Evolutionary conservation across 2,797 vertebrate species (phyloP).

Genomic region (Esox lucius): DNA sequence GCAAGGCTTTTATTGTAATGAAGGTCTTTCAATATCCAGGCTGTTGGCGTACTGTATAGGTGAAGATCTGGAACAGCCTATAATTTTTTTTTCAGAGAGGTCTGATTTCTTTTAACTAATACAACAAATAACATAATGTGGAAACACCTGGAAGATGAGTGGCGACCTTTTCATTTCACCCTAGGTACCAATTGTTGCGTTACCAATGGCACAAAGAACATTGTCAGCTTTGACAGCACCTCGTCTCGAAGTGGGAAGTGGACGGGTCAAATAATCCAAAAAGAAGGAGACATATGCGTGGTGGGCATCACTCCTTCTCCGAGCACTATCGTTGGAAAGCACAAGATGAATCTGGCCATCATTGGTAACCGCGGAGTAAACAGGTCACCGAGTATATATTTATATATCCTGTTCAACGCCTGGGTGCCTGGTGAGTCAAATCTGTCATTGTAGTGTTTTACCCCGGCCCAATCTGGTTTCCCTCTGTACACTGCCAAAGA

Average conservation of each 20-base stretch:
- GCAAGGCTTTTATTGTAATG: no score
- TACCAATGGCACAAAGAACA: slow-evolving; percentile 77
- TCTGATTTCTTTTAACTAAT: no score
- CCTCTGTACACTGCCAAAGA: background rate
- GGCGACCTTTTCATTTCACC: background rate
- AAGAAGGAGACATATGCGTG: slow-evolving; percentile 30
- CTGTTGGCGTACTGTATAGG: no score
- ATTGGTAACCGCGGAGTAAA: slow-evolving; percentile 57
- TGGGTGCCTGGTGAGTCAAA: slow-evolving; percentile 80
- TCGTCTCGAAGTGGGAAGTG: slow-evolving; percentile 56
- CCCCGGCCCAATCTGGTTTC: no score
- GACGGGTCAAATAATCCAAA: slow-evolving; percentile 66
- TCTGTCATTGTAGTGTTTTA: no score
- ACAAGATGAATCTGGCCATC: slow-evolving; percentile 77
- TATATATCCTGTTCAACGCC: slow-evolving; percentile 90
- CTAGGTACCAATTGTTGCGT: slow-evolving; percentile 78
- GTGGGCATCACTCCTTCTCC: slow-evolving; percentile 78
- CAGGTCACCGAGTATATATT: slow-evolving; percentile 70
- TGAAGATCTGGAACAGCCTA: no score
- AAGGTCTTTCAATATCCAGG: no score
- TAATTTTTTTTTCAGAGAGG: no score
- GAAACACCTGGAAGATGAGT: no score
- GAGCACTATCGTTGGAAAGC: slow-evolving; percentile 83
- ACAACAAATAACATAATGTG: no score
- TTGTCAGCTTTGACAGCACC: slow-evolving; percentile 53